These are phyloP conservation scores for Lethenteron reissneri DNA, from an alignment of 2,113 vertebrate species.

Conservation along the genomic window DNA sequence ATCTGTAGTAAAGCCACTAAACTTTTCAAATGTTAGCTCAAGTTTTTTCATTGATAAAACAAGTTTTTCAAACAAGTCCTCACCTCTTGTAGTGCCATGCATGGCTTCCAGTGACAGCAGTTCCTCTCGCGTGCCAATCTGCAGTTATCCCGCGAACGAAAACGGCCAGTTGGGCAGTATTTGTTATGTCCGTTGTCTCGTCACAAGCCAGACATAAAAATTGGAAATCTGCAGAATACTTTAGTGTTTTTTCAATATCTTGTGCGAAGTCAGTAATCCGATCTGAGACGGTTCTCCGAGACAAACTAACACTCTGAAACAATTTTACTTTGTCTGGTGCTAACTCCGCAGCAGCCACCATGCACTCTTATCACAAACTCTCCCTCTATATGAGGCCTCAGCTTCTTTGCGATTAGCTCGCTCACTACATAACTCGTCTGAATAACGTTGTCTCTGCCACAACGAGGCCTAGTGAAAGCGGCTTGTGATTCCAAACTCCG, in stretches of 20 bases:
- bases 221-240: constrained; percentile 6
- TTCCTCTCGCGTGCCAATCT: constrained; percentile 8
- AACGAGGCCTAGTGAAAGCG: constrained; percentile 8
- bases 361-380: constrained; percentile 12
- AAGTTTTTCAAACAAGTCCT: not conserved
- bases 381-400: constrained; percentile 7
- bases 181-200: constrained; percentile 13
- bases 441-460: constrained; percentile 9
- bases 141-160: constrained; percentile 7
- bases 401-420: constrained; percentile 12
- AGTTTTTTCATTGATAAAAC: constrained; percentile 3
- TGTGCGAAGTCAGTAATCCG: constrained; percentile 12
- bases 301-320: constrained; percentile 11
- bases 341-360: constrained; percentile 8
- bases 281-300: constrained; percentile 12
- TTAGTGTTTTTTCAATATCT: constrained; percentile 12
- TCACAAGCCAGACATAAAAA: constrained; percentile 14
- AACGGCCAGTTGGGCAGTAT: constrained; percentile 8
- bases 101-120: not conserved
- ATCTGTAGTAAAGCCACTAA: not conserved
- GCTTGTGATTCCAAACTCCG: constrained; percentile 10
- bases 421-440: constrained; percentile 13
- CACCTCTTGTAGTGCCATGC: constrained; percentile 1
- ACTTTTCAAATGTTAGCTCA: constrained; percentile 1
- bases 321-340: constrained; percentile 13